Conservation (phyloP, 2,888 invertebrate genomes). For the Cotesia congregata region DNA sequence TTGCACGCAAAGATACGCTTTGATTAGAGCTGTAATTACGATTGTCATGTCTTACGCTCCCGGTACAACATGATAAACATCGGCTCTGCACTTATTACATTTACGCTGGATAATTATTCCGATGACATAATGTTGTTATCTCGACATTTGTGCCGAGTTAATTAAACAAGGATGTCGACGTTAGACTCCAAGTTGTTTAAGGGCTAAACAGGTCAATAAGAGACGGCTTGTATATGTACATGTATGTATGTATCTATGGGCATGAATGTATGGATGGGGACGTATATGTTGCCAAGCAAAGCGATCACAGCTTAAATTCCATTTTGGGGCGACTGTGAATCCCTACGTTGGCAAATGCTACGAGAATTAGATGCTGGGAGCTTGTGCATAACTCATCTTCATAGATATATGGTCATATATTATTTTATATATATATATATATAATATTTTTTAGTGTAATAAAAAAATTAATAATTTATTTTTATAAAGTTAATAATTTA, state of each 20-base stretch:
- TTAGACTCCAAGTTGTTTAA: not conserved
- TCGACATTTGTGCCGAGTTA: not conserved
- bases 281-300: conserved; percentile 4
- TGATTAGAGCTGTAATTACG: not conserved
- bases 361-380: conserved; percentile 4
- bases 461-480: too few species aligned
- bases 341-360: conserved; percentile 2
- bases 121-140: not conserved
- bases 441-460: too few species aligned
- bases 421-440: too few species aligned
- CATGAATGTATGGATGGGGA: not conserved
- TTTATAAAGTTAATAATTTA: too few species aligned
- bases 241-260: not conserved
- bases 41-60: not conserved
- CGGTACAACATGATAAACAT: too few species aligned
- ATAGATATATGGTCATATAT: not conserved
- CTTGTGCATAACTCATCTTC: not conserved
- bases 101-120: not conserved
- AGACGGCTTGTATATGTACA: not conserved
- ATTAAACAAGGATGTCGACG: not conserved
- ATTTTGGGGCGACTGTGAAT: conserved; percentile 9
- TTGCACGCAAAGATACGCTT: too few species aligned
- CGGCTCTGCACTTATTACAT: not conserved
- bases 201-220: not conserved
- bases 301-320: conserved; percentile 22